Conservation (phyloP, 2,113 vertebrate genomes). For the Festucalex cinctus region DNA sequence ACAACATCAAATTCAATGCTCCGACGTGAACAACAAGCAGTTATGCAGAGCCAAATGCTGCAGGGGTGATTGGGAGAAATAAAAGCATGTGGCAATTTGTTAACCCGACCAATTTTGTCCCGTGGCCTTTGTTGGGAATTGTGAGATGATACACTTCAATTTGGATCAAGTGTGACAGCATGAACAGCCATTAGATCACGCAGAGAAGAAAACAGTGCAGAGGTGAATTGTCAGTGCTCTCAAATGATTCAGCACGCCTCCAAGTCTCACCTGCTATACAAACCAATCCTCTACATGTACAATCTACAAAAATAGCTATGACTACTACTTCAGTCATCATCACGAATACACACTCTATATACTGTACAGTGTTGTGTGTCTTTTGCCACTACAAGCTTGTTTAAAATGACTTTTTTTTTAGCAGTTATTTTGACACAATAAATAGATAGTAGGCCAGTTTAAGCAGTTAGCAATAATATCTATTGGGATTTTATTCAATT, state of each 20-base stretch:
- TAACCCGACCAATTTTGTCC: constrained; percentile 12
- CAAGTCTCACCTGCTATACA: neutral
- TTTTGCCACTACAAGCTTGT: neutral
- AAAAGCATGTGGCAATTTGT: constrained; percentile 2
- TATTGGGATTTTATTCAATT: no score
- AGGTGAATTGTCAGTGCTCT: constrained; percentile 19
- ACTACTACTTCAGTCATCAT: neutral
- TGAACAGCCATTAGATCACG: constrained; percentile 9
- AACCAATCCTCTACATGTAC: neutral
- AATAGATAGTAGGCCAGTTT: no score
- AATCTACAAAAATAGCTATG: neutral
- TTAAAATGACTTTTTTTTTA: neutral
- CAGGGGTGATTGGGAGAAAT: neutral
- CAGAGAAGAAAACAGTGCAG: neutral
- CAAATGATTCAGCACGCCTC: constrained; percentile 10
- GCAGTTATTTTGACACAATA: neutral
- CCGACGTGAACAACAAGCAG: constrained; percentile 21
- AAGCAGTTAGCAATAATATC: no score
- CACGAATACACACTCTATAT: neutral
- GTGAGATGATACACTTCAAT: constrained; percentile 9
- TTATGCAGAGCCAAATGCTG: constrained; percentile 18
- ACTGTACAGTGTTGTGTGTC: neutral
- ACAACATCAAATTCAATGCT: constrained; percentile 24
- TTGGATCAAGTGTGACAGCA: constrained; percentile 14
- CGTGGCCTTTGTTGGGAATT: neutral